These are phyloP conservation scores for Zootermopsis nevadensis DNA, from an alignment of 2,888 invertebrate genomes.

Conservation along the genomic window DNA sequence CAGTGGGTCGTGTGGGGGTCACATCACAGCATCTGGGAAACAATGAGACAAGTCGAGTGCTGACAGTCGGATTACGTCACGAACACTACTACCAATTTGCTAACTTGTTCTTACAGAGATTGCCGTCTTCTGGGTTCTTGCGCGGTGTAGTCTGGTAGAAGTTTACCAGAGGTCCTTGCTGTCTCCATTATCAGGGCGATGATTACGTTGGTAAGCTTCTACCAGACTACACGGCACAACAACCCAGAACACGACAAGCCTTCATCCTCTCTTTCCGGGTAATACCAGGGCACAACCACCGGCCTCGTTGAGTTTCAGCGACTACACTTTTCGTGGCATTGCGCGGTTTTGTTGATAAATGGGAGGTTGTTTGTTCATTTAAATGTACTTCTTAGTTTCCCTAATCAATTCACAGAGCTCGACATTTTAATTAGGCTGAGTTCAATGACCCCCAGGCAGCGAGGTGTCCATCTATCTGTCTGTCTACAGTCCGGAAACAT, in stretches of 20 bases:
- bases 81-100: too few relatives aligned
- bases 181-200: neutral
- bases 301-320: neutral
- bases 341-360: neutral
- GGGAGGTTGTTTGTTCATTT: constrained; percentile 2
- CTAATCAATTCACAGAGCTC: neutral
- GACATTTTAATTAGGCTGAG: constrained; percentile 12
- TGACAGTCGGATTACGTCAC: too few relatives aligned
- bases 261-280: neutral
- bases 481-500: too few relatives aligned
- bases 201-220: too few relatives aligned
- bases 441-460: neutral
- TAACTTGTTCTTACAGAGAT: too few relatives aligned
- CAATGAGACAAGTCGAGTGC: neutral
- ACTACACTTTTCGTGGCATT: neutral
- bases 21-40: neutral
- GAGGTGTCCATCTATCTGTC: too few relatives aligned
- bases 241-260: neutral
- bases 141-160: too few relatives aligned
- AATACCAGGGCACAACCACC: neutral
- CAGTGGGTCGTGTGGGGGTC: neutral
- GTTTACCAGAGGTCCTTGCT: neutral
- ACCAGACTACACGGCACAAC: neutral
- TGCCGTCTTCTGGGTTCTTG: too few relatives aligned
- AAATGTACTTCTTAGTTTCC: neutral